phyloP scores from a whole-genome alignment of 2,797 vertebrate species.

The Macrochelys suwanniensis region DNA sequence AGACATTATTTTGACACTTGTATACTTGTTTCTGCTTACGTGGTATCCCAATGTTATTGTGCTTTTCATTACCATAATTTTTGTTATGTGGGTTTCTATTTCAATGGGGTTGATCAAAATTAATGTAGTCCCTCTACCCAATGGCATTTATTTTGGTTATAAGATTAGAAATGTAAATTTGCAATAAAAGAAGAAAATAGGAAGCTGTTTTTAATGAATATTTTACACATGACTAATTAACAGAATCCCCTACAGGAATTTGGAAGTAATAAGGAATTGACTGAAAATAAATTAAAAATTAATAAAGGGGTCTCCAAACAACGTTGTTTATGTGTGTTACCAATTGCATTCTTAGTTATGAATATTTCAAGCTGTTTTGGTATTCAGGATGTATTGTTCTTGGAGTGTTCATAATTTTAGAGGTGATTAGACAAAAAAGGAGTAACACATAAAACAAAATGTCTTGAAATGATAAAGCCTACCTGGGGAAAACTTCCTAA shows the following conservation, averaged over 20 bases:
- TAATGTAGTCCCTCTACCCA: slow-evolving; percentile 81
- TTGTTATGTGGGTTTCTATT: slow-evolving; percentile 74
- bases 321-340: slow-evolving; percentile 86
- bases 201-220: slow-evolving; percentile 87
- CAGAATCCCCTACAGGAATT: slow-evolving; percentile 86
- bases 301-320: slow-evolving; percentile 87
- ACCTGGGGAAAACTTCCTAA: slow-evolving; percentile 82
- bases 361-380: slow-evolving; percentile 85
- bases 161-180: slow-evolving; percentile 87
- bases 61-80: slow-evolving; percentile 67
- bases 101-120: slow-evolving; percentile 81
- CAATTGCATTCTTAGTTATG: slow-evolving; percentile 84
- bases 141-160: slow-evolving; percentile 85
- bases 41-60: slow-evolving; percentile 16
- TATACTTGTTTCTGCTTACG: slow-evolving; percentile 29
- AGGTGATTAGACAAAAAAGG: slow-evolving; percentile 83
- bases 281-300: slow-evolving; percentile 89
- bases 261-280: slow-evolving; percentile 86
- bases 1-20: slow-evolving; percentile 39
- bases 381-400: slow-evolving; percentile 83
- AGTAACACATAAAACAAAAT: slow-evolving; percentile 78
- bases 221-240: slow-evolving; percentile 89
- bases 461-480: slow-evolving; percentile 79
- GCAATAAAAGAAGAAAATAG: slow-evolving; percentile 84
- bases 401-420: slow-evolving; percentile 82